A percentile compares a stretch with the other conserved stretches of the same genome.
Evolutionary conservation across 2,888 invertebrate species (phyloP).

Genomic region (Cryptocephalus moraei): DNA sequence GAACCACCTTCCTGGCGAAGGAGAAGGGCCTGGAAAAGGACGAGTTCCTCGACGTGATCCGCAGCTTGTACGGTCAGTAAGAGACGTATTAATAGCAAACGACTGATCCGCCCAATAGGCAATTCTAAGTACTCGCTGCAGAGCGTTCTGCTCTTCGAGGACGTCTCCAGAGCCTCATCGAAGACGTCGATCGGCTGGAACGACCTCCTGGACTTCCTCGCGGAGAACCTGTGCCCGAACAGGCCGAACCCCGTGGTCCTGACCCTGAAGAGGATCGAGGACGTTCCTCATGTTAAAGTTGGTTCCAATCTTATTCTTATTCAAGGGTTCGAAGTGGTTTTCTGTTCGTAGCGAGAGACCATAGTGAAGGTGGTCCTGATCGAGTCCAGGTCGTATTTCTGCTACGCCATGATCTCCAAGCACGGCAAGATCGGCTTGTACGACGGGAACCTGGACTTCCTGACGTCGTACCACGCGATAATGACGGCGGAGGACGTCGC

Average conservation of each 20-base stretch:
- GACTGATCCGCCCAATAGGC: conserved; percentile 16
- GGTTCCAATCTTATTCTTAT: neutral
- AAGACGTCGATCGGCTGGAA: conserved; percentile 30
- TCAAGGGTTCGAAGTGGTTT: too few species aligned
- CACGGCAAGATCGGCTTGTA: conserved; percentile 52
- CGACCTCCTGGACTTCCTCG: conserved; percentile 33
- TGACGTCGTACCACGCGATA: conserved; percentile 43
- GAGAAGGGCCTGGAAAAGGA: conserved; percentile 25
- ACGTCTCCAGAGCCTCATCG: conserved; percentile 23
- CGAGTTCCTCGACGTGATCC: conserved; percentile 32
- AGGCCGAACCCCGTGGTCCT: conserved; percentile 16
- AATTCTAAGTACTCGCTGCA: conserved; percentile 26
- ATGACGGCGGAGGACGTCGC: conserved; percentile 43
- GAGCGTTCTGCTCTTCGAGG: conserved; percentile 29
- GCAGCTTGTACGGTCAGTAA: conserved; percentile 27
- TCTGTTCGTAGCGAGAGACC: conserved; percentile 47
- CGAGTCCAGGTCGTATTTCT: conserved; percentile 48
- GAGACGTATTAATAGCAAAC: too few species aligned
- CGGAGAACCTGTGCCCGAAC: conserved; percentile 22
- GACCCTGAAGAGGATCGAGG: conserved; percentile 20
- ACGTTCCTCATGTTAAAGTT: conserved; percentile 28
- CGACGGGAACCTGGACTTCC: conserved; percentile 43
- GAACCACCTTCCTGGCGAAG: conserved; percentile 16
- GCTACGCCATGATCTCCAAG: conserved; percentile 48
- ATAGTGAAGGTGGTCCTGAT: conserved; percentile 45